These are phyloP conservation scores for Gulo gulo DNA, from an alignment of 2,113 vertebrate species.

Conservation along the genomic window DNA sequence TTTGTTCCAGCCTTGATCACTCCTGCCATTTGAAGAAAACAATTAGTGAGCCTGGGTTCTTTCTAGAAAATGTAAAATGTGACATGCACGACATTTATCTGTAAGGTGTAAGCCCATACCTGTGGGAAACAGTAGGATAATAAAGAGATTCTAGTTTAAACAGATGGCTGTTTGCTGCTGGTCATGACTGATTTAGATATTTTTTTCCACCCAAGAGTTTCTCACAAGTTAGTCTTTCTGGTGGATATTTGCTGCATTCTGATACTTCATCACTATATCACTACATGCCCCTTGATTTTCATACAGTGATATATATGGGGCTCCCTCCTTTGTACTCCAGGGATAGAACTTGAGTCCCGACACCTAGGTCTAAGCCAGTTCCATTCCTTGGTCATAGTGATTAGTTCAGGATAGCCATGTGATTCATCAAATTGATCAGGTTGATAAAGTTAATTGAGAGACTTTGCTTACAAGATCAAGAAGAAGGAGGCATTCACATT, in stretches of 20 bases:
- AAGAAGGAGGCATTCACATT: neutral
- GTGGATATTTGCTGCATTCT: neutral
- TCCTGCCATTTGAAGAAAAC: constrained; percentile 17
- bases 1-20: constrained; percentile 18
- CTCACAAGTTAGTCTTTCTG: neutral
- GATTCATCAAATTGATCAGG: neutral
- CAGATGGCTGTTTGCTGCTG: neutral
- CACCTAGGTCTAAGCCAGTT: neutral
- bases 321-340: neutral
- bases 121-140: neutral
- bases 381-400: neutral
- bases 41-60: neutral
- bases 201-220: neutral
- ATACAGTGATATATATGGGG: neutral
- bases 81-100: neutral
- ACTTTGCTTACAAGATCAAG: neutral
- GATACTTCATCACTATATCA: neutral
- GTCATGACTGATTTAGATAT: neutral
- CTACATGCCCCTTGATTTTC: neutral
- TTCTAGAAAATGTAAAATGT: neutral
- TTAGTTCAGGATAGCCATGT: neutral
- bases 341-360: neutral
- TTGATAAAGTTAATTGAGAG: neutral
- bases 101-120: neutral
- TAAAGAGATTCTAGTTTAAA: neutral